Evolutionary conservation across 2,888 invertebrate genomes (phyloP).

Genomic region (Callimorpha dominula): DNA sequence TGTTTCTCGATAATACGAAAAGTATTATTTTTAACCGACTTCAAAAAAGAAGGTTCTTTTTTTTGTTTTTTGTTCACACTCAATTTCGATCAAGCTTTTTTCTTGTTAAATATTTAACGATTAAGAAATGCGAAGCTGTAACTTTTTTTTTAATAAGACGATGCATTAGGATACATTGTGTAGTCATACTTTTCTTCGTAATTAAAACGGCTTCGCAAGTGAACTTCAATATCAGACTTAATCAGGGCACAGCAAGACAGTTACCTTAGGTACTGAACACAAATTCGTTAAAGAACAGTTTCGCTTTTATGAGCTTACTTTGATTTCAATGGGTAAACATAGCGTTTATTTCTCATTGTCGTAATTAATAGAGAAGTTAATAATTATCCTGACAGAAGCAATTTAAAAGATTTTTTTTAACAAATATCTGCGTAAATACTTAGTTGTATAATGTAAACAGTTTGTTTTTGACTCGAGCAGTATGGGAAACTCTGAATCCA

Average conservation of each 20-base stretch:
- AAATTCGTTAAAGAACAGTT: conserved; percentile 63
- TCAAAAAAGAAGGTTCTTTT: too few species aligned
- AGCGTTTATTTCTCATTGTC: conserved; percentile 28
- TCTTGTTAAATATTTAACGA: too few species aligned
- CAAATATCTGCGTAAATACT: too few species aligned
- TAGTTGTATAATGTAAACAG: too few species aligned
- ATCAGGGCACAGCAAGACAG: conserved; percentile 79
- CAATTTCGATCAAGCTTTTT: too few species aligned
- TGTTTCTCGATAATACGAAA: conserved; percentile 63
- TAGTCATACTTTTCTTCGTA: conserved; percentile 61
- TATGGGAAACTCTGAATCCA: background rate
- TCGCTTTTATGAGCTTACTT: conserved; percentile 62
- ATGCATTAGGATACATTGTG: conserved; percentile 34
- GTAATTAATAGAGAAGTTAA: conserved; percentile 24
- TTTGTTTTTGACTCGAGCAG: too few species aligned
- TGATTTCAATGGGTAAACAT: conserved; percentile 32
- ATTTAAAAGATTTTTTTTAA: conserved; percentile 1
- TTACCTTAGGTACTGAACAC: conserved; percentile 69
- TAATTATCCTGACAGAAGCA: conserved; percentile 14
- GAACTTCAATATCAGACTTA: conserved; percentile 78
- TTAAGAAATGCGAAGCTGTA: conserved; percentile 51
- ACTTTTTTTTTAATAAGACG: conserved; percentile 23
- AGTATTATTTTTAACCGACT: conserved; percentile 43
- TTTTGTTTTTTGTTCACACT: too few species aligned
- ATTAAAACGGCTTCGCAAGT: conserved; percentile 78